These are phyloP conservation scores for Torymus aiolomorphi DNA, from an alignment of 2,888 invertebrate species.

Conservation along the genomic window DNA sequence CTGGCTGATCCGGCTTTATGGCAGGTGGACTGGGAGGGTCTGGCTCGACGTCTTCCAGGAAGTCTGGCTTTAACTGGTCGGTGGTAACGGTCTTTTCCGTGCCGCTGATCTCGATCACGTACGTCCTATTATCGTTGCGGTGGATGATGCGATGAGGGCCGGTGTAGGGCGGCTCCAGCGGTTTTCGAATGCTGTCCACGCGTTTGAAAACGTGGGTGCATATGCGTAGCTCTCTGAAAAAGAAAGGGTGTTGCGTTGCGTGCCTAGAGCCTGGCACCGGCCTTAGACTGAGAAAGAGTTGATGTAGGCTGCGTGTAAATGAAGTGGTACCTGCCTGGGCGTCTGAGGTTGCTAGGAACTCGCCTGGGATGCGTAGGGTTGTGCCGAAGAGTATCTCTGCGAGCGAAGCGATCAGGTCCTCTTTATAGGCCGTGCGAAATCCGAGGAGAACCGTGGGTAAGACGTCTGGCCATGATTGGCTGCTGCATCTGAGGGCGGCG, in stretches of 20 bases:
- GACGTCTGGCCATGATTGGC: conserved; percentile 51
- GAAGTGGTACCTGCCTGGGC: neutral
- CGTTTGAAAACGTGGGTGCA: conserved; percentile 48
- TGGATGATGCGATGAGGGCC: conserved; percentile 51
- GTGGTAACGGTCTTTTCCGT: neutral
- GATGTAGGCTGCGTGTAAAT: neutral
- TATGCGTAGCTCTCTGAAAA: conserved; percentile 35
- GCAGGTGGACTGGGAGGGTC: neutral
- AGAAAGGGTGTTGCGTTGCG: neutral
- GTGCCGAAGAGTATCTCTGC: conserved; percentile 60
- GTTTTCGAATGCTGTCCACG: conserved; percentile 32
- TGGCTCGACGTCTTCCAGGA: neutral
- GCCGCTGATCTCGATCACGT: conserved; percentile 15
- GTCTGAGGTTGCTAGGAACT: conserved; percentile 56
- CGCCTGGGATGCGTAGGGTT: conserved; percentile 58
- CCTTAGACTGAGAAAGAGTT: neutral
- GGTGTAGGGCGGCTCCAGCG: conserved; percentile 57
- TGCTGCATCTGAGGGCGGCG: conserved; percentile 59
- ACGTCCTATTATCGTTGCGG: neutral
- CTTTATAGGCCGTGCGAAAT: conserved; percentile 59
- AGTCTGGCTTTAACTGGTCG: conserved; percentile 29
- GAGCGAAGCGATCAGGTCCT: conserved; percentile 58
- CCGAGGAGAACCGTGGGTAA: conserved; percentile 61
- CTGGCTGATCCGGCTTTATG: neutral
- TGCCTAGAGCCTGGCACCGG: conserved; percentile 19